phyloP scores from a whole-genome alignment of 1,140 invertebrate species.

The Lutraria rhynchaena region DNA sequence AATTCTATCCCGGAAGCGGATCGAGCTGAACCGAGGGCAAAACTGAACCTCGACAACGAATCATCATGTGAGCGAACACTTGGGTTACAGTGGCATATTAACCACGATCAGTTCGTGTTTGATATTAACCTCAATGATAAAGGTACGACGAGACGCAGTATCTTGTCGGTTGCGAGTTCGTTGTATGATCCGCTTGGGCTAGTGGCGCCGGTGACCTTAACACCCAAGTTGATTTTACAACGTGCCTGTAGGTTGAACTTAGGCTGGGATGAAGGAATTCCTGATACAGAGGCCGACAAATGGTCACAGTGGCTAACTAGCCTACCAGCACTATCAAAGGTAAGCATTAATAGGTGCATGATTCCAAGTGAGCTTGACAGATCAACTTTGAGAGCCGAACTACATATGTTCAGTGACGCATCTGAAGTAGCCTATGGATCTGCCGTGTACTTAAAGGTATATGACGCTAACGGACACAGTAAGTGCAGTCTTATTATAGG shows the following conservation, averaged over 20 bases:
- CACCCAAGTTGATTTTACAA: constrained; percentile 55
- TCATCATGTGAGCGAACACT: constrained; percentile 3
- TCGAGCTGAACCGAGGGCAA: not conserved
- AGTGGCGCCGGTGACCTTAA: constrained; percentile 45
- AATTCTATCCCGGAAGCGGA: not conserved
- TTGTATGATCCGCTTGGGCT: constrained; percentile 73
- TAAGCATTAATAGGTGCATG: constrained; percentile 40
- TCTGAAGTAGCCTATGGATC: constrained; percentile 45
- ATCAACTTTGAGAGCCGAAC: constrained; percentile 26
- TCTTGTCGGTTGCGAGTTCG: constrained; percentile 37
- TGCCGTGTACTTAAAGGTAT: not conserved
- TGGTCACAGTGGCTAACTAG: constrained; percentile 39
- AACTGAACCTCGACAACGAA: not conserved
- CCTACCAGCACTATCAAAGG: constrained; percentile 3
- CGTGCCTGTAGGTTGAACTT: constrained; percentile 35
- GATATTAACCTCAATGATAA: constrained; percentile 24
- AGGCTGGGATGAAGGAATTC: constrained; percentile 59
- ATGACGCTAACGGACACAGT: not conserved
- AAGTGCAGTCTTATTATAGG: constrained; percentile 19
- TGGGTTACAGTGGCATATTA: not conserved
- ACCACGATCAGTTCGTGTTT: constrained; percentile 12
- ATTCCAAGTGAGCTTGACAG: constrained; percentile 32
- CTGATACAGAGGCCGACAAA: constrained; percentile 25
- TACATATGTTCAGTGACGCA: constrained; percentile 52
- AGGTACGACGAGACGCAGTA: constrained; percentile 34